A percentile compares a stretch with the other conserved stretches of the same genome.
Evolutionary conservation across 2,797 vertebrate genomes (phyloP).

Genomic region (Microcaecilia unicolor): DNA sequence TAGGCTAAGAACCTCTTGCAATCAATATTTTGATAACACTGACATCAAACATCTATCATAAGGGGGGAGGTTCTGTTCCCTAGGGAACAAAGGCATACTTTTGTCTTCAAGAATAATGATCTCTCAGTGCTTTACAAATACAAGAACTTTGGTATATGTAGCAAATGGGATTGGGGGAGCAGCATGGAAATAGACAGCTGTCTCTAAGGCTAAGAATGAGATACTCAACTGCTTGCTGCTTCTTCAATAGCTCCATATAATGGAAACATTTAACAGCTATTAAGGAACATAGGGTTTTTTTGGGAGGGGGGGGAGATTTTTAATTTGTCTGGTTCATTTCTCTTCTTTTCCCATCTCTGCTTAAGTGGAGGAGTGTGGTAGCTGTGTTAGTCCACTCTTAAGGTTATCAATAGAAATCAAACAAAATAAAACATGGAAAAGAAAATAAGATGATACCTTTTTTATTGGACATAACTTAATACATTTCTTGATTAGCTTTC

Average conservation of each 20-base stretch:
- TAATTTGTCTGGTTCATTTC: too few species aligned
- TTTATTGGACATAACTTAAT: too few species aligned
- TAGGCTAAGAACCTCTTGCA: slow-evolving; percentile 8
- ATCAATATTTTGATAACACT: slow-evolving; percentile 38
- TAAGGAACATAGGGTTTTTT: too few species aligned
- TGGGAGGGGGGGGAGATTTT: too few species aligned
- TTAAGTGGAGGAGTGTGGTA: too few species aligned
- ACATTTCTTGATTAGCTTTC: too few species aligned
- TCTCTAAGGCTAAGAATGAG: background rate
- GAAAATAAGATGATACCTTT: too few species aligned
- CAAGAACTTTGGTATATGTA: background rate
- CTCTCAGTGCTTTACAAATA: slow-evolving; percentile 5
- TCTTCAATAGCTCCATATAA: slow-evolving; percentile 1
- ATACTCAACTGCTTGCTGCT: slow-evolving; percentile 9
- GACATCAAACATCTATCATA: slow-evolving; percentile 19
- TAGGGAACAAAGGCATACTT: slow-evolving; percentile 9
- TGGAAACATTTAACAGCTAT: background rate
- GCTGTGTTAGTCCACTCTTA: too few species aligned
- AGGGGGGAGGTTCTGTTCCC: too few species aligned
- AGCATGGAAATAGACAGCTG: slow-evolving; percentile 7
- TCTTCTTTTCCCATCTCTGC: too few species aligned
- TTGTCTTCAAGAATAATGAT: slow-evolving; percentile 15
- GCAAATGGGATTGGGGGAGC: background rate
- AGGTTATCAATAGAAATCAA: too few species aligned
- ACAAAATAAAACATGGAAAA: too few species aligned